phyloP scores from a whole-genome alignment of 2,888 invertebrate species.

The Athrips mouffetella region DNA sequence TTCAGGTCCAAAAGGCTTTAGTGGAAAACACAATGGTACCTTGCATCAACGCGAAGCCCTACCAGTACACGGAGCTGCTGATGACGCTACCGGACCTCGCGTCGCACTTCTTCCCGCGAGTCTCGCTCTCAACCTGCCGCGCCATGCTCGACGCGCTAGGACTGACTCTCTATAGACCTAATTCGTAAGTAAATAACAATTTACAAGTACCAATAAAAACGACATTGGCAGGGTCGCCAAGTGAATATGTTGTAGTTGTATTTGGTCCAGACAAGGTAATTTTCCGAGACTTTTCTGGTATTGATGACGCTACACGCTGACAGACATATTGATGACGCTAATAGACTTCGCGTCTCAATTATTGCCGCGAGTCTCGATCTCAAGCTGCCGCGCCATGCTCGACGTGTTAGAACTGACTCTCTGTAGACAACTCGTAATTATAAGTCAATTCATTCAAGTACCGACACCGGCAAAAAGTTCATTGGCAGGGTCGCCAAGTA shows the following conservation, averaged over 20 bases:
- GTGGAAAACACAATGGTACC: constrained; percentile 90
- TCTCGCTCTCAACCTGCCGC: constrained; percentile 85
- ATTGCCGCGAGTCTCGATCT: constrained; percentile 86
- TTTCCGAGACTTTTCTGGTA: too few species aligned
- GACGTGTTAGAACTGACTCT: constrained; percentile 88
- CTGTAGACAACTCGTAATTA: constrained; percentile 89
- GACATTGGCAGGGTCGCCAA: too few species aligned
- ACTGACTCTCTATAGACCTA: constrained; percentile 89
- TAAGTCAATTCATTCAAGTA: too few species aligned
- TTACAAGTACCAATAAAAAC: too few species aligned
- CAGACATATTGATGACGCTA: constrained; percentile 82
- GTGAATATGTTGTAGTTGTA: too few species aligned
- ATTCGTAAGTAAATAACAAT: constrained; percentile 80
- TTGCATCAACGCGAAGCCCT: constrained; percentile 92
- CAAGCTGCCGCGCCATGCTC: constrained; percentile 87
- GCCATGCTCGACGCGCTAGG: constrained; percentile 89
- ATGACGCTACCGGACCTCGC: constrained; percentile 91
- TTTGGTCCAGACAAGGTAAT: too few species aligned
- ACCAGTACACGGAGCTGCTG: constrained; percentile 87
- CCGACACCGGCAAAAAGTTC: too few species aligned
- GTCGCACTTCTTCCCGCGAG: constrained; percentile 87
- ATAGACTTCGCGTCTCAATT: constrained; percentile 88
- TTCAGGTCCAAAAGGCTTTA: constrained; percentile 85
- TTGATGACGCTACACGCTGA: background rate
- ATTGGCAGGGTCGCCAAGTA: too few species aligned